A percentile compares a stretch with the other conserved stretches of the same genome.
Conservation (phyloP, 2,797 vertebrate genomes). For the Eidolon dupreanum region DNA sequence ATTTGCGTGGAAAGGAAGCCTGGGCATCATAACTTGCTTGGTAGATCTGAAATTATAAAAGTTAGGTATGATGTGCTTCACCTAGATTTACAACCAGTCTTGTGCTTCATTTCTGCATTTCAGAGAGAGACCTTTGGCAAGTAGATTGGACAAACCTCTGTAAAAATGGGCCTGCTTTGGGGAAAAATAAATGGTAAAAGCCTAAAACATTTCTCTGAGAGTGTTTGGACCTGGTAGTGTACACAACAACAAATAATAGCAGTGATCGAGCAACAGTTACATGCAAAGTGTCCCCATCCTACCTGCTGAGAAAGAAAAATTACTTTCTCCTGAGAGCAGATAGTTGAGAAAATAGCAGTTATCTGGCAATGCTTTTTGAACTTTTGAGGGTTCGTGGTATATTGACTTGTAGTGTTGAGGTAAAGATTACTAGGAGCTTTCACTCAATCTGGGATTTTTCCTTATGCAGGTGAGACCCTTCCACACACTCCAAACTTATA, state of each 20-base stretch:
- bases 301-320: not conserved
- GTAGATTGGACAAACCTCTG: not conserved
- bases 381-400: not conserved
- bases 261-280: not conserved
- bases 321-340: not conserved
- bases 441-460: not conserved
- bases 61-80: not conserved
- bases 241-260: not conserved
- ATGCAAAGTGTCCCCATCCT: not conserved
- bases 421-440: constrained; percentile 12
- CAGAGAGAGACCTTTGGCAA: not conserved
- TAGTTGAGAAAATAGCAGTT: not conserved
- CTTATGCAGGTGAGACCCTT: not conserved
- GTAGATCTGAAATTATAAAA: not conserved
- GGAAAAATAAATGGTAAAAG: not conserved
- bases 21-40: not conserved
- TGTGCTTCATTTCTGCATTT: not conserved
- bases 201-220: not conserved
- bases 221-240: not conserved
- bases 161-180: not conserved
- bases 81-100: not conserved
- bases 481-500: not conserved
- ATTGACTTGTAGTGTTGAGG: not conserved
- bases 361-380: not conserved
- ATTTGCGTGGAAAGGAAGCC: not conserved